Conservation (phyloP, 2,797 vertebrate species). For the Taeniopygia guttata region DNA sequence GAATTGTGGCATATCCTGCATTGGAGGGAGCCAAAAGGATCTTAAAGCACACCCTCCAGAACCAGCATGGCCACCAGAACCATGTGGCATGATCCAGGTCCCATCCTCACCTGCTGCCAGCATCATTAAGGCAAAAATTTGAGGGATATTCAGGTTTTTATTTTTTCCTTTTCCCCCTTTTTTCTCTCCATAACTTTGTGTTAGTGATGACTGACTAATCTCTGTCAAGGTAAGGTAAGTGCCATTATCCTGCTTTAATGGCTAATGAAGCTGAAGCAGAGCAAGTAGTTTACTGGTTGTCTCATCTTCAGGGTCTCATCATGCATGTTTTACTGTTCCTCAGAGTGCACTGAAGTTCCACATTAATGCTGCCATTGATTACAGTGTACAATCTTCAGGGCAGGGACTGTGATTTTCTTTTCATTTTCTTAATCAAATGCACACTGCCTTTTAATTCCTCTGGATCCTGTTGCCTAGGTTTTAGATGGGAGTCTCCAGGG, state of each 20-base stretch:
- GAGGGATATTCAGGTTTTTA: too few relatives aligned
- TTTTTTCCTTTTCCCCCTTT: fast-evolving
- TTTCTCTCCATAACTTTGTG: neutral
- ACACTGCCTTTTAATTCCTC: slow-evolving; percentile 9
- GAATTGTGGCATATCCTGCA: neutral
- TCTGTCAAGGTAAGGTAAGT: slow-evolving; percentile 13
- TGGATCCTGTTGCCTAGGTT: neutral
- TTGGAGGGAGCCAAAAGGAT: neutral
- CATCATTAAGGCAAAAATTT: neutral
- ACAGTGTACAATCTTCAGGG: slow-evolving; percentile 30
- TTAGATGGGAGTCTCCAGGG: neutral
- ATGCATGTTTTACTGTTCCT: slow-evolving; percentile 36
- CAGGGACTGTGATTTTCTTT: slow-evolving; percentile 45
- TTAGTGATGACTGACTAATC: neutral
- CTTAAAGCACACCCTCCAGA: neutral
- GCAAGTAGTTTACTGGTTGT: slow-evolving; percentile 52
- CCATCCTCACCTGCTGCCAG: neutral
- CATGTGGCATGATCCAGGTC: fast-evolving
- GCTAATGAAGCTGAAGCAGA: slow-evolving; percentile 32
- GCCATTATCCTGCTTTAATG: slow-evolving; percentile 23
- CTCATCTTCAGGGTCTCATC: slow-evolving; percentile 32
- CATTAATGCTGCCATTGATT: slow-evolving; percentile 46
- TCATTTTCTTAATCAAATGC: slow-evolving; percentile 50
- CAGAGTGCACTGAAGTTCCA: neutral
- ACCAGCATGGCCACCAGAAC: fast-evolving